phyloP scores from a whole-genome alignment of 2,888 invertebrate species.

The Dynastes hyllus region DNA sequence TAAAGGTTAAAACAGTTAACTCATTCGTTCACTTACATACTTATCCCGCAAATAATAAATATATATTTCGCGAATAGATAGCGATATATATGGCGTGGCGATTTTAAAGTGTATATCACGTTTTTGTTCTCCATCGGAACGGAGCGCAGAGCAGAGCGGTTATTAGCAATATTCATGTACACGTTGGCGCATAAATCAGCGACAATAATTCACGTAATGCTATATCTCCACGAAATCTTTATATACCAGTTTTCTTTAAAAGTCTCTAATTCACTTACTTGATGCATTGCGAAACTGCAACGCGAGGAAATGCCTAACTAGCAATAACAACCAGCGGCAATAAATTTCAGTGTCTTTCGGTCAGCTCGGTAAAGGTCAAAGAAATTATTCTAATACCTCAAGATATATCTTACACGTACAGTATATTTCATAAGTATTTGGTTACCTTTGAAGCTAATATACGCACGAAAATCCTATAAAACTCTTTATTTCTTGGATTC shows the following conservation, averaged over 20 bases:
- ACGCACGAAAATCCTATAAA: no score
- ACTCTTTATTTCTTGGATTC: no score
- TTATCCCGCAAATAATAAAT: no score
- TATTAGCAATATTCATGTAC: constrained; percentile 24
- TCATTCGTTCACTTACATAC: no score
- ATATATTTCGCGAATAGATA: no score
- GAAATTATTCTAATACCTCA: constrained; percentile 47
- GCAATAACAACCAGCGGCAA: constrained; percentile 42
- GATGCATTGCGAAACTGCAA: constrained; percentile 21
- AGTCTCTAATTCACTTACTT: constrained; percentile 41
- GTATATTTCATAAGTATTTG: not conserved
- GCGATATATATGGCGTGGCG: no score
- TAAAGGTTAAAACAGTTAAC: no score
- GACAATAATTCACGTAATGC: constrained; percentile 24
- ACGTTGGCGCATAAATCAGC: constrained; percentile 25
- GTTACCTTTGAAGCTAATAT: not conserved
- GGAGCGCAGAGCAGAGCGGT: not conserved
- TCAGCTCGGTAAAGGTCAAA: constrained; percentile 37
- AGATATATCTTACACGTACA: not conserved
- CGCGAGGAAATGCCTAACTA: constrained; percentile 34
- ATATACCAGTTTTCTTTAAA: constrained; percentile 23
- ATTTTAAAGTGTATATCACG: constrained; percentile 2
- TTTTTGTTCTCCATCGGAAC: not conserved
- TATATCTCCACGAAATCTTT: constrained; percentile 24
- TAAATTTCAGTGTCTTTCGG: constrained; percentile 45